Percentiles rank a stretch among this genome's conserved stretches.
Conservation (phyloP, 2,113 vertebrate species). For the Pseudorhombus dupliciocellatus region DNA sequence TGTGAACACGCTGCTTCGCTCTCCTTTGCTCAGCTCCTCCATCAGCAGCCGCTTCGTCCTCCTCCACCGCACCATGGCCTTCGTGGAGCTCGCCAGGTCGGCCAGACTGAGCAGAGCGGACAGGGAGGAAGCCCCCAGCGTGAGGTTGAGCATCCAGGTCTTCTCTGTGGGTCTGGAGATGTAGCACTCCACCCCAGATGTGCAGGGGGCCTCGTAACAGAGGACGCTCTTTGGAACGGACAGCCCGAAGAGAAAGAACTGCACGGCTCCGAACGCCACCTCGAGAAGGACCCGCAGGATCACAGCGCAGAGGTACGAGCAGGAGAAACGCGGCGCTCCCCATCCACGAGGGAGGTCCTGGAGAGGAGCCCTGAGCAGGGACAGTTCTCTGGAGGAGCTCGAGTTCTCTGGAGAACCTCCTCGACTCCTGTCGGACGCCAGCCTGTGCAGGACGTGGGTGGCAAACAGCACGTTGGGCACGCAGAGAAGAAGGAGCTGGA, state of each 20-base stretch:
- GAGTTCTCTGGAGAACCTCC: constrained; percentile 18
- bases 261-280: constrained; percentile 18
- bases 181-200: constrained; percentile 60
- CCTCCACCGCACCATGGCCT: constrained; percentile 39
- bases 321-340: constrained; percentile 29
- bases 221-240: constrained; percentile 47
- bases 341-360: not conserved
- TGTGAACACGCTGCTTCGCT: constrained; percentile 44
- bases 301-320: constrained; percentile 35
- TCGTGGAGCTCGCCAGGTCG: constrained; percentile 45
- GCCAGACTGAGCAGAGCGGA: constrained; percentile 52
- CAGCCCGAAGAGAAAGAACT: constrained; percentile 58
- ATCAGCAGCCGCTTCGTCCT: constrained; percentile 22
- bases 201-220: constrained; percentile 67
- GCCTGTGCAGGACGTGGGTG: constrained; percentile 41
- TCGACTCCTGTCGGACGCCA: constrained; percentile 4
- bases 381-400: constrained; percentile 24
- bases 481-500: constrained; percentile 56
- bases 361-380: not conserved
- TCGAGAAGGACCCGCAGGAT: constrained; percentile 44
- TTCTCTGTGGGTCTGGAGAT: constrained; percentile 61
- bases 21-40: constrained; percentile 53
- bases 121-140: constrained; percentile 30
- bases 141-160: constrained; percentile 54
- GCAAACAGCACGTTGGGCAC: constrained; percentile 50